These are phyloP conservation scores for Philonicus albiceps DNA, from an alignment of 2,888 invertebrate species.

Conservation along the genomic window DNA sequence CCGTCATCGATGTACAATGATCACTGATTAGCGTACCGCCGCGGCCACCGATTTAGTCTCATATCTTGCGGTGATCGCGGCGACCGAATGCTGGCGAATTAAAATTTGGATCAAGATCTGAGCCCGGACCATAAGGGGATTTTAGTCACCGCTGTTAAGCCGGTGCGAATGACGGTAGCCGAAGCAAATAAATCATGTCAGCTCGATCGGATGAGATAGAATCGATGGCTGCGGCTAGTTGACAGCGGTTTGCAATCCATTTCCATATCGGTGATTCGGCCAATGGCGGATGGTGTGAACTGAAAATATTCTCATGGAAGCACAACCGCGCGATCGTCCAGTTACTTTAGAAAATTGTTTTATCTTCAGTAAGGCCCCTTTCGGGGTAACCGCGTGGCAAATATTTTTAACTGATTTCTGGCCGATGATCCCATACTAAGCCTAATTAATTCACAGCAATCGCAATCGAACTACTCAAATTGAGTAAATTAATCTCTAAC, in stretches of 20 bases:
- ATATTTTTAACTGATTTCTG: not conserved
- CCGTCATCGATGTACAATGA: slow-evolving; percentile 9
- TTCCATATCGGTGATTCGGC: slow-evolving; percentile 19
- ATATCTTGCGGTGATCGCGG: not conserved
- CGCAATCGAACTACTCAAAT: slow-evolving; percentile 27
- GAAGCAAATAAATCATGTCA: slow-evolving; percentile 31
- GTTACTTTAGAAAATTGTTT: slow-evolving; percentile 17
- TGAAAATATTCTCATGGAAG: slow-evolving; percentile 38
- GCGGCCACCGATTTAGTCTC: not conserved
- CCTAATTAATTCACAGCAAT: slow-evolving; percentile 37
- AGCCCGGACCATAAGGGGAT: not conserved
- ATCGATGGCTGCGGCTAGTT: slow-evolving; percentile 7
- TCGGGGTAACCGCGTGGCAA: not conserved
- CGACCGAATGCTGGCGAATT: not conserved
- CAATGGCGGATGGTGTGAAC: slow-evolving; percentile 22
- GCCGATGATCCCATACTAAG: slow-evolving; percentile 8
- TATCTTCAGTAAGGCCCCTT: not conserved
- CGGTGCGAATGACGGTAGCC: not conserved
- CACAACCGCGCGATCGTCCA: not conserved
- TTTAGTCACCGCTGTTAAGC: not conserved
- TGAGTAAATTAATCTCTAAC: slow-evolving; percentile 31
- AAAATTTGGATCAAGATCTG: slow-evolving; percentile 10
- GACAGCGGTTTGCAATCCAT: slow-evolving; percentile 24
- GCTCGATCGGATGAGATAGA: slow-evolving; percentile 18
- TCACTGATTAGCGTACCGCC: slow-evolving; percentile 8